phyloP scores from a whole-genome alignment of 2,888 invertebrate species.

The Brenthis daphne region DNA sequence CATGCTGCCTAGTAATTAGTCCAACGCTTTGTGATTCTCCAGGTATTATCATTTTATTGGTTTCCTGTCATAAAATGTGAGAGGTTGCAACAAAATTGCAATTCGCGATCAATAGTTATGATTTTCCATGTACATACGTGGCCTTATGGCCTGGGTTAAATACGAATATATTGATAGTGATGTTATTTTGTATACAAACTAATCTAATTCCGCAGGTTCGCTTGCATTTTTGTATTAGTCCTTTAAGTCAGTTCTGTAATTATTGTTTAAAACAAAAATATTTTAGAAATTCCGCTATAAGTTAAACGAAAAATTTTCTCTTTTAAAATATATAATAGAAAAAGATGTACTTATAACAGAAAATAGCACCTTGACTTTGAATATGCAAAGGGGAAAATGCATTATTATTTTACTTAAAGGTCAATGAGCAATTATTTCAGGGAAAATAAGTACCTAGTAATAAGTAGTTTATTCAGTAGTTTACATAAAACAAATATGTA shows the following conservation, averaged over 20 bases:
- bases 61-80: conserved; percentile 75
- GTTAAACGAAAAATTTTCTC: too few species aligned
- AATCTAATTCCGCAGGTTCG: too few species aligned
- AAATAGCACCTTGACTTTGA: conserved; percentile 23
- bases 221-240: too few species aligned
- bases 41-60: conserved; percentile 74
- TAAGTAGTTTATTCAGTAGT: too few species aligned
- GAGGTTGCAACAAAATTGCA: conserved; percentile 69
- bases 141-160: conserved; percentile 41
- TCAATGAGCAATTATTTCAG: too few species aligned
- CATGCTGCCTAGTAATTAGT: conserved; percentile 53
- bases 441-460: too few species aligned
- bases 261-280: too few species aligned
- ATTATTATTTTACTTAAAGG: background rate
- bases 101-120: conserved; percentile 59
- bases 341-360: too few species aligned
- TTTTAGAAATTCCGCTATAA: too few species aligned
- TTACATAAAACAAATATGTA: too few species aligned
- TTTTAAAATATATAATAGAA: too few species aligned
- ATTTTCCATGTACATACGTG: conserved; percentile 56
- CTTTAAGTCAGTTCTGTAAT: too few species aligned
- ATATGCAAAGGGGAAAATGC: conserved; percentile 5
- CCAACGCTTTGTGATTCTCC: conserved; percentile 65
- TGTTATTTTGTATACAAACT: conserved; percentile 15
- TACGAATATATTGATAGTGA: conserved; percentile 12